Conservation (phyloP, 2,113 vertebrate species). For the Aegotheles bennettii region DNA sequence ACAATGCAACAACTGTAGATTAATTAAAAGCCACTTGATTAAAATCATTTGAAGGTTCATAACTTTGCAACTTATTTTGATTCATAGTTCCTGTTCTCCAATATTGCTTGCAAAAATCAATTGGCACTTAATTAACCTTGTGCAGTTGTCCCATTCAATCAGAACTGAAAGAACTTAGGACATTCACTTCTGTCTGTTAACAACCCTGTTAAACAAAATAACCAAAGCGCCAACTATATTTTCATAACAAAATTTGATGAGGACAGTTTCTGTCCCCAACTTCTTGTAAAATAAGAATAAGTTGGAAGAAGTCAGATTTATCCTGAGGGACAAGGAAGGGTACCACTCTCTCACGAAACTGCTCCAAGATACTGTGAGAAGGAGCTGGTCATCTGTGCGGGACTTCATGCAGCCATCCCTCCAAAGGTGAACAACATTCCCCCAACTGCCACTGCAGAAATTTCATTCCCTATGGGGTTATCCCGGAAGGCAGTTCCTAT, state of each 20-base stretch:
- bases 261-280: not conserved
- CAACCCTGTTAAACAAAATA: not conserved
- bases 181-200: not conserved
- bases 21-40: not conserved
- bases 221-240: not conserved
- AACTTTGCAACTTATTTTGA: not conserved
- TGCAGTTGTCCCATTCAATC: not conserved
- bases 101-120: not conserved
- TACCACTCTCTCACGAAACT: not conserved
- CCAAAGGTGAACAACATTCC: not conserved
- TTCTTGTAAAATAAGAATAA: not conserved
- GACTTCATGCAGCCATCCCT: not conserved
- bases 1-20: not conserved
- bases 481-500: not conserved
- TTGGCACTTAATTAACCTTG: not conserved
- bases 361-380: not conserved
- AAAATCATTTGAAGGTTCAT: not conserved
- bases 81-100: not conserved
- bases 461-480: not conserved
- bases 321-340: not conserved
- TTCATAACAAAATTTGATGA: not conserved
- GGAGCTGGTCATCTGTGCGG: not conserved
- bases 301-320: not conserved
- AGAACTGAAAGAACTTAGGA: not conserved
- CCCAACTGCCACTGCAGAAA: not conserved